A percentile compares a stretch with the other conserved stretches of the same genome.
These are phyloP conservation scores for Chromobotia macracanthus DNA, from an alignment of 2,797 vertebrate species.

Conservation along the genomic window DNA sequence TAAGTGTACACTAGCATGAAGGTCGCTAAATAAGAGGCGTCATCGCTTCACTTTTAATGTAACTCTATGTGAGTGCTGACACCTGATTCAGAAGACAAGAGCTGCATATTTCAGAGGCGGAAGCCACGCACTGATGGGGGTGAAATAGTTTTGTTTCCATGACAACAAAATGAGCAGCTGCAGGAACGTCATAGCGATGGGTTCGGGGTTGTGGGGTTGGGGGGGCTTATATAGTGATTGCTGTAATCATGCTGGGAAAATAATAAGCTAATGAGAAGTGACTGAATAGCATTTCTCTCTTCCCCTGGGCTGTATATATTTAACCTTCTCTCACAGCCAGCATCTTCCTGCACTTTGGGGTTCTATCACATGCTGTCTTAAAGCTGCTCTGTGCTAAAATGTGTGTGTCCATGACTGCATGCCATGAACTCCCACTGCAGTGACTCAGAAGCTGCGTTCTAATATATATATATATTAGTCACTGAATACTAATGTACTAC, in stretches of 20 bases:
- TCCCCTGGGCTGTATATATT: slow-evolving; percentile 22
- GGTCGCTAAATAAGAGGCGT: too few species aligned
- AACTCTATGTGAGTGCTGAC: background rate
- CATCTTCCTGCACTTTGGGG: slow-evolving; percentile 8
- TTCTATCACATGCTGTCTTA: slow-evolving; percentile 25
- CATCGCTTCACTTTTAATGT: background rate
- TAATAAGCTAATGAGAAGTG: slow-evolving; percentile 43
- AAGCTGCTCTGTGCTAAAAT: slow-evolving; percentile 36
- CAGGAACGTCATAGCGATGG: slow-evolving; percentile 6
- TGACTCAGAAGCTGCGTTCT: background rate
- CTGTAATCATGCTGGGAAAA: slow-evolving; percentile 54
- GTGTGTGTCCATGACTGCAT: slow-evolving; percentile 11
- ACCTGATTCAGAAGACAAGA: slow-evolving; percentile 13
- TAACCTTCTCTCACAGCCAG: slow-evolving; percentile 42
- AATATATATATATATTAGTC: too few species aligned
- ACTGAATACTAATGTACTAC: background rate
- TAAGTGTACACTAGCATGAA: too few species aligned
- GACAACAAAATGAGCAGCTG: slow-evolving; percentile 46
- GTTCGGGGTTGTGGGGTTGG: slow-evolving; percentile 2
- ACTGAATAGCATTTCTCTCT: slow-evolving; percentile 31
- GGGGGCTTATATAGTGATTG: slow-evolving; percentile 42
- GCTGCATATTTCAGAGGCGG: slow-evolving; percentile 22
- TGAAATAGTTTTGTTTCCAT: slow-evolving; percentile 54
- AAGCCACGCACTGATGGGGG: slow-evolving; percentile 26
- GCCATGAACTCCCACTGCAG: slow-evolving; percentile 21